phyloP scores from a whole-genome alignment of 2,113 vertebrate species.

The Eubucco bourcierii region DNA sequence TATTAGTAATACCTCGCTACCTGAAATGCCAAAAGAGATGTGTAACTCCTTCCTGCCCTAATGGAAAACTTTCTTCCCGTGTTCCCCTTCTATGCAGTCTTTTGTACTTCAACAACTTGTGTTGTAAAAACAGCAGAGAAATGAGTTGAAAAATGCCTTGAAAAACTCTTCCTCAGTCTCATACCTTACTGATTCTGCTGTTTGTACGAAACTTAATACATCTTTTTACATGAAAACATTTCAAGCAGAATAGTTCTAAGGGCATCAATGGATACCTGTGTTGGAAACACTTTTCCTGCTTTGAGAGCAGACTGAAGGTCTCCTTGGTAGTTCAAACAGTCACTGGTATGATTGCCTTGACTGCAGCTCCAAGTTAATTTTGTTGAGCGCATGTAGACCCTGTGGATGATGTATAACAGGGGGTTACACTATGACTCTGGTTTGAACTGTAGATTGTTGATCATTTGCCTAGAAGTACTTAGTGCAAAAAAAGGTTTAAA shows the following conservation, averaged over 20 bases:
- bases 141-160: background rate
- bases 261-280: background rate
- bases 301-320: background rate
- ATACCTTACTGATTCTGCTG: background rate
- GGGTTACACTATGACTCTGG: background rate
- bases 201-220: background rate
- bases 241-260: background rate
- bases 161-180: background rate
- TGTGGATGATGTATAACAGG: background rate
- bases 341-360: constrained; percentile 17
- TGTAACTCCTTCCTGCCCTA: background rate
- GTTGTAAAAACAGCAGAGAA: background rate
- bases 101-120: background rate
- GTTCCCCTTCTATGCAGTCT: background rate
- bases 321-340: background rate
- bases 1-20: background rate
- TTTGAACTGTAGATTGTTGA: background rate
- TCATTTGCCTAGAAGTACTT: background rate
- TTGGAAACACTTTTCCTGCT: background rate
- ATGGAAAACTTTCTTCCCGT: background rate
- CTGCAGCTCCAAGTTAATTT: background rate
- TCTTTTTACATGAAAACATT: background rate
- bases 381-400: background rate
- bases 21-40: background rate
- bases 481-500: background rate